Evolutionary conservation across 53 echinoderm and acorn worm genomes (phyloP).

Genomic region (Luidia sarsii): DNA sequence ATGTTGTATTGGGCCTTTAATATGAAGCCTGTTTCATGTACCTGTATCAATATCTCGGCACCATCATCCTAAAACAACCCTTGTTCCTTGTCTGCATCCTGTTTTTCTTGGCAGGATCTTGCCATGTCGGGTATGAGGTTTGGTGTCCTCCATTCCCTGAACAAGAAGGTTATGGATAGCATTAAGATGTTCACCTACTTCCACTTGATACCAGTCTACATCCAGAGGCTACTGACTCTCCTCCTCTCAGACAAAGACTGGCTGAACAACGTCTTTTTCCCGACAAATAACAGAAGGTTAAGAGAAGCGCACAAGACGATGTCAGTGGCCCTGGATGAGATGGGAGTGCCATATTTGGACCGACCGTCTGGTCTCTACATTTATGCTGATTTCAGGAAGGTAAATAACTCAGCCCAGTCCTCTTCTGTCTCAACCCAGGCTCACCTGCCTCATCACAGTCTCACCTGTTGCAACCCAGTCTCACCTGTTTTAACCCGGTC

Average conservation of each 20-base stretch:
- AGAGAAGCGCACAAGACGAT: conserved; percentile 41
- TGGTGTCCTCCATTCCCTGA: conserved; percentile 57
- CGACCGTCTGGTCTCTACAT: conserved; percentile 67
- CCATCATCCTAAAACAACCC: too few species aligned
- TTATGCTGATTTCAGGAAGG: conserved; percentile 75
- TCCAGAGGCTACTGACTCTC: conserved; percentile 52
- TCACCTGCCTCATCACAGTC: too few species aligned
- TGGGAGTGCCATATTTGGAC: conserved; percentile 64
- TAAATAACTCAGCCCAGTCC: too few species aligned
- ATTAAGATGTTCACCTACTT: not conserved
- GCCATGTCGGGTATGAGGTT: conserved; percentile 66
- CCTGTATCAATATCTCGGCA: too few species aligned
- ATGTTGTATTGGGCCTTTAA: too few species aligned
- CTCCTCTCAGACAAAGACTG: conserved; percentile 69
- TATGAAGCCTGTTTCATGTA: too few species aligned
- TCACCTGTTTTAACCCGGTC: too few species aligned
- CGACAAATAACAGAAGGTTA: conserved; percentile 56
- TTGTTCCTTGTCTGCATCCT: too few species aligned
- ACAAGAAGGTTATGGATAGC: conserved; percentile 32
- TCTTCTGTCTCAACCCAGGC: too few species aligned
- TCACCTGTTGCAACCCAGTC: too few species aligned
- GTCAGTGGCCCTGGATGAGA: conserved; percentile 57
- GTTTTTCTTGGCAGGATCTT: conserved; percentile 62
- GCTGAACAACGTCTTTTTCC: conserved; percentile 60
- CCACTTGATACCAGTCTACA: conserved; percentile 54